Evolutionary conservation across 2,888 invertebrate genomes (phyloP).

Genomic region (Lepidocyrtoides sp.): DNA sequence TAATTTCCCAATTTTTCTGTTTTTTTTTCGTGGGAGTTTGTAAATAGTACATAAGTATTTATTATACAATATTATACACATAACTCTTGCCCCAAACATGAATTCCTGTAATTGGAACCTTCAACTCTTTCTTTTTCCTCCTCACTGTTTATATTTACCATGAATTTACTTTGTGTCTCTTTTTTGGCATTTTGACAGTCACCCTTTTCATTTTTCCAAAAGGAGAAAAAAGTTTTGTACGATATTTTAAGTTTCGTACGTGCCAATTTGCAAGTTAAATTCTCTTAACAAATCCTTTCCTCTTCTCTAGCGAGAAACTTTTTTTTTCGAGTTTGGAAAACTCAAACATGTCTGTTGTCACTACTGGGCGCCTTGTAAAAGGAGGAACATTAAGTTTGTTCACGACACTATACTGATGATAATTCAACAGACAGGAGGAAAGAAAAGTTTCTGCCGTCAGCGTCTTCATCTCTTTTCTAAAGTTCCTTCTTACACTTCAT

Average conservation of each 20-base stretch:
- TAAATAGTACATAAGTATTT: too few relatives aligned
- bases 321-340: neutral
- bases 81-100: too few relatives aligned
- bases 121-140: too few relatives aligned
- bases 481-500: constrained; percentile 32
- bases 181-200: constrained; percentile 36
- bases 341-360: constrained; percentile 1
- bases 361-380: neutral
- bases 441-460: neutral
- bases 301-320: constrained; percentile 8
- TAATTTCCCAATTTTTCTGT: too few relatives aligned
- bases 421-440: neutral
- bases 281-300: constrained; percentile 35
- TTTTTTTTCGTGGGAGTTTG: too few relatives aligned
- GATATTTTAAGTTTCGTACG: neutral
- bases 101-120: too few relatives aligned
- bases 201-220: neutral
- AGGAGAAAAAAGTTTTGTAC: neutral
- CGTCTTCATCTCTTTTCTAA: constrained; percentile 2
- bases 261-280: constrained; percentile 47
- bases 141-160: too few relatives aligned
- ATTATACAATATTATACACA: too few relatives aligned
- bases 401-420: neutral
- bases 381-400: neutral
- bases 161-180: neutral